A percentile compares a stretch with the other conserved stretches of the same genome.
Evolutionary conservation across 2,113 vertebrate genomes (phyloP).

Genomic region (Otus sunia): DNA sequence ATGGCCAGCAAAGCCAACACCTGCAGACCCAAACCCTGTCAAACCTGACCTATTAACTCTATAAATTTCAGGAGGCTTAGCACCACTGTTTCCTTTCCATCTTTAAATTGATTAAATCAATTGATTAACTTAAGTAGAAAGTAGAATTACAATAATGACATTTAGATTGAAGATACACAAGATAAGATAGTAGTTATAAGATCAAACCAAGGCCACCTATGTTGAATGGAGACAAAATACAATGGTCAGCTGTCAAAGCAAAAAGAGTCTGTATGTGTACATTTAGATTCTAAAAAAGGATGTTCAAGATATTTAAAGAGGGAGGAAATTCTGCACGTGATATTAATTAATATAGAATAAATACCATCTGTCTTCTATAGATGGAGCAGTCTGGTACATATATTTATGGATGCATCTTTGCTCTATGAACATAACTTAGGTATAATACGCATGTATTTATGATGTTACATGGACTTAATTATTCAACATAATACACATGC

Average conservation of each 20-base stretch:
- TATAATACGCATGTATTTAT: background rate
- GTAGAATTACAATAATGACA: background rate
- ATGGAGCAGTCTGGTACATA: background rate
- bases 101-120: background rate
- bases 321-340: background rate
- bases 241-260: background rate
- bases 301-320: slow-evolving; percentile 9
- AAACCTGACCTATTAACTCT: background rate
- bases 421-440: background rate
- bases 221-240: background rate
- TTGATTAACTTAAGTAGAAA: background rate
- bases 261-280: background rate
- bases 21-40: background rate
- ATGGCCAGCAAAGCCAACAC: background rate
- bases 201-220: background rate
- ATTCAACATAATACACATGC: background rate
- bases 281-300: background rate
- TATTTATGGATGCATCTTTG: background rate
- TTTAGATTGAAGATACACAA: background rate
- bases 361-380: slow-evolving; percentile 12
- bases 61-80: background rate
- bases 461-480: background rate
- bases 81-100: background rate
- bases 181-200: background rate
- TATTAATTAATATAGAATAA: slow-evolving; percentile 47